Conservation (phyloP, 2,797 vertebrate genomes). For the Crocodylus rhombifer region DNA sequence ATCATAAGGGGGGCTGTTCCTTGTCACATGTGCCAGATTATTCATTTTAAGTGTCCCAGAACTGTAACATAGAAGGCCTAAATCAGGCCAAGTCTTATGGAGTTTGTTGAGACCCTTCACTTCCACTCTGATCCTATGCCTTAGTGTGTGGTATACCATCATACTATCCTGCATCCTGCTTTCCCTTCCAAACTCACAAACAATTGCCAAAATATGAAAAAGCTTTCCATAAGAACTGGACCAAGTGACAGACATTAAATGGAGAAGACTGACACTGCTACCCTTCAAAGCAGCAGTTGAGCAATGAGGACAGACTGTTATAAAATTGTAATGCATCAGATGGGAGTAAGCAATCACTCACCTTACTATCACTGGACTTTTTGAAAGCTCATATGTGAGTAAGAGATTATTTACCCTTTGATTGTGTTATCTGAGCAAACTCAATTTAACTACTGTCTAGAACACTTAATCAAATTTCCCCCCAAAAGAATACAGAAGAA, state of each 20-base stretch:
- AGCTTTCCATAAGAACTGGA: not conserved
- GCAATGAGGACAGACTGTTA: not conserved
- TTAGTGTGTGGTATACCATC: not conserved
- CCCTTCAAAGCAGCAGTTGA: not conserved
- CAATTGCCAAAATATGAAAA: not conserved
- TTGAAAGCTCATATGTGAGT: too few relatives aligned
- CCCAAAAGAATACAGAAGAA: not conserved
- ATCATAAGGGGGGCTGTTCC: not conserved
- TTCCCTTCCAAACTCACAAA: not conserved
- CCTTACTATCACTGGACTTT: too few relatives aligned
- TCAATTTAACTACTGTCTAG: too few relatives aligned
- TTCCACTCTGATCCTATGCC: not conserved
- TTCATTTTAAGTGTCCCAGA: not conserved
- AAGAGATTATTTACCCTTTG: too few relatives aligned
- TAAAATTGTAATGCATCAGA: too few relatives aligned
- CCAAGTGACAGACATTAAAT: not conserved
- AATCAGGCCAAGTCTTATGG: rapidly evolving
- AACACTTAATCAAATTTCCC: not conserved
- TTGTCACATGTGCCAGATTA: not conserved
- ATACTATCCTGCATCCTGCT: not conserved
- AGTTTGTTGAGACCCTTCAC: not conserved
- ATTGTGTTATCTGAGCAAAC: too few relatives aligned
- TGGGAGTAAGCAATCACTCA: too few relatives aligned
- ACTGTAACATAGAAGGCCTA: not conserved
- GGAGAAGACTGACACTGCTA: not conserved